Base-by-base conservation (phyloP, 1,140 invertebrate species). In the Dinoponera quadriceps region DNA sequence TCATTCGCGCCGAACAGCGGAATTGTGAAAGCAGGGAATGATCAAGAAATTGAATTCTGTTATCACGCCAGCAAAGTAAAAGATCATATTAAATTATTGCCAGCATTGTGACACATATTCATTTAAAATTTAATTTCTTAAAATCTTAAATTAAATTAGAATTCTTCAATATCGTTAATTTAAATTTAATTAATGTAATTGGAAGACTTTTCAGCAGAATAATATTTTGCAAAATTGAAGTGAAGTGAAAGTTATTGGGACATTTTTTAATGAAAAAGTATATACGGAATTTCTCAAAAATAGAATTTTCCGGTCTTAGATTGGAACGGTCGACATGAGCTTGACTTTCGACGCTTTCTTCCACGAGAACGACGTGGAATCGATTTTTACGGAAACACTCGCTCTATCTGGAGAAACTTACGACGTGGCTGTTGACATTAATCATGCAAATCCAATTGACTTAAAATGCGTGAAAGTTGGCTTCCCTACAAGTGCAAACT, bases 371-470 rank as follows among this genome's bases (percentile, higher is more conserved):
- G 83, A 90, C 14, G 13, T 22, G 0, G 89, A 92, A 20, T 63
- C 90, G 0, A 68, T 93, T 51, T 85, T 85, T 18, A 83, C 48
- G 0, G 88, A 93, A 13, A 48, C 49, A 0, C 77, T 94, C 1
- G n/a, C 25, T 20, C 20, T 92, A 7, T 86, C 78, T 0, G 92
- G 86, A 13, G 91, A 93, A 85, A 88, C 87, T 22, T 93, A 93
- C 29, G 92, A 93, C 44, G 89, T 93, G 18, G 29, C 74, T 4
- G 75, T 91, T 55, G 87, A 92, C 18, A 68, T 94, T 3, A 80
- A 87, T 66, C 44, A 80, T 48, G 88, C 90, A 60, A 88, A 89
- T 86, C 90, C 91, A 3, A 89, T 94, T 49, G 80, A 93, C 75
- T 87, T 94, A 14, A 85, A 88, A 48, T 66, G n/a, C 7, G 68